A percentile compares a stretch with the other conserved stretches of the same genome.
Evolutionary conservation across 1,140 invertebrate genomes (phyloP).

Genomic region (Drosophila obscura): DNA sequence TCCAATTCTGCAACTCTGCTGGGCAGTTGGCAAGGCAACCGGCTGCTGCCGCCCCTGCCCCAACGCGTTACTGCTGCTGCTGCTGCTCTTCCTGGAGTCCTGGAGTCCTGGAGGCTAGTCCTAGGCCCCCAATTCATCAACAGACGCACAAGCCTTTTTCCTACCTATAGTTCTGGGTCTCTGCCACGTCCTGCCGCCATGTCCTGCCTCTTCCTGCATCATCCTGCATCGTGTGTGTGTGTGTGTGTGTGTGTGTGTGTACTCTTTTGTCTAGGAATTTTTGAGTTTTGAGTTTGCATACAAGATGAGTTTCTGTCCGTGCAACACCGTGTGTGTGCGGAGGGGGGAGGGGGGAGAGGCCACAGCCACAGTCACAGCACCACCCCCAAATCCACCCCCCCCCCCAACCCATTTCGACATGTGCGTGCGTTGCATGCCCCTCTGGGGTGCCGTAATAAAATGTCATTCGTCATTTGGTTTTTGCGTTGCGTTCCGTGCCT

Average conservation of each 20-base stretch:
- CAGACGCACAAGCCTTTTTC: constrained; percentile 60
- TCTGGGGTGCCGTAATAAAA: constrained; percentile 79
- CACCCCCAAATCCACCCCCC: background rate
- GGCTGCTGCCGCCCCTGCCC: background rate
- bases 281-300: constrained; percentile 82
- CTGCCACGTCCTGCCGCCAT: constrained; percentile 19
- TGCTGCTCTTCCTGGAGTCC: constrained; percentile 13
- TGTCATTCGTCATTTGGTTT: constrained; percentile 83
- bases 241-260: constrained; percentile 64
- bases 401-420: constrained; percentile 19
- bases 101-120: constrained; percentile 11
- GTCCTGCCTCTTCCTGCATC: constrained; percentile 50
- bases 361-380: constrained; percentile 1
- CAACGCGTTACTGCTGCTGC: background rate
- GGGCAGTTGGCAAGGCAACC: constrained; percentile 54
- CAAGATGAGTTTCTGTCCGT: constrained; percentile 75
- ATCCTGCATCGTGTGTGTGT: constrained; percentile 35
- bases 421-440: constrained; percentile 50
- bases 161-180: constrained; percentile 21
- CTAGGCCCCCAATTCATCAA: constrained; percentile 77
- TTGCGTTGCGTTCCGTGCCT: constrained; percentile 61
- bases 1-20: constrained; percentile 26
- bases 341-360: background rate
- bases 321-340: background rate
- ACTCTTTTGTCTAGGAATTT: constrained; percentile 82